These are phyloP conservation scores for Podarcis siculus DNA, from an alignment of 2,797 vertebrate species.

Conservation along the genomic window DNA sequence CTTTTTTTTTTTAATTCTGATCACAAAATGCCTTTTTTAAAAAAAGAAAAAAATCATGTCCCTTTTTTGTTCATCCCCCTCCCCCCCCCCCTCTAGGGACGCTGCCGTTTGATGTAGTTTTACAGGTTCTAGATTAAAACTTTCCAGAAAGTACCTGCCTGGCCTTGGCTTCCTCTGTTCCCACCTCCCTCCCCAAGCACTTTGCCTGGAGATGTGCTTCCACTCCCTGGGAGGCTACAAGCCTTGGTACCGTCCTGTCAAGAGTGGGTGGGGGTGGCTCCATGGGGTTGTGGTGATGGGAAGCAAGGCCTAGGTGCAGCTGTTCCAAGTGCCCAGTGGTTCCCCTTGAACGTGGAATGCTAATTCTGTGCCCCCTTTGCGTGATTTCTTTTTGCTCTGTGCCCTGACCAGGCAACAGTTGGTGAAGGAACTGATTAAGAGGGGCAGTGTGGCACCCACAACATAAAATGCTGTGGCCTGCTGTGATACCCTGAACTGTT, in stretches of 20 bases:
- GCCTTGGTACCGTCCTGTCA: too few species aligned
- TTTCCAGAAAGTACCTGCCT: slow-evolving; percentile 47
- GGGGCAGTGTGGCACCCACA: fast-evolving
- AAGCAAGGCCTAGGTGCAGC: not conserved
- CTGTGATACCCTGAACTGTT: too few species aligned
- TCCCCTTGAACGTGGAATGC: not conserved
- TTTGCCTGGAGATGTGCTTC: too few species aligned
- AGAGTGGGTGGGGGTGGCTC: not conserved
- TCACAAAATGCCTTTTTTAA: slow-evolving; percentile 43
- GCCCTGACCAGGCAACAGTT: not conserved
- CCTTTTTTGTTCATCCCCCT: not conserved
- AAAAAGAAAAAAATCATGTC: slow-evolving; percentile 26
- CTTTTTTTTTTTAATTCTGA: slow-evolving; percentile 39
- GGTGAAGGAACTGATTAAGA: too few species aligned
- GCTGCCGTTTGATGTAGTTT: slow-evolving; percentile 46
- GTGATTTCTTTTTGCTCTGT: not conserved
- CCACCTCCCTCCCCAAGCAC: not conserved
- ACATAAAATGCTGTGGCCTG: not conserved
- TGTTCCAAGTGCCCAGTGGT: not conserved
- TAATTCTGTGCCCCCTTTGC: not conserved
- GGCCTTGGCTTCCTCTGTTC: slow-evolving; percentile 4
- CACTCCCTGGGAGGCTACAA: not conserved
- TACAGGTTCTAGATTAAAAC: slow-evolving; percentile 60
- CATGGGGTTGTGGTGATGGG: not conserved
- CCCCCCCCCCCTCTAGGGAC: not conserved